phyloP scores from a whole-genome alignment of 2,888 invertebrate species.

The Heliconius cydno region DNA sequence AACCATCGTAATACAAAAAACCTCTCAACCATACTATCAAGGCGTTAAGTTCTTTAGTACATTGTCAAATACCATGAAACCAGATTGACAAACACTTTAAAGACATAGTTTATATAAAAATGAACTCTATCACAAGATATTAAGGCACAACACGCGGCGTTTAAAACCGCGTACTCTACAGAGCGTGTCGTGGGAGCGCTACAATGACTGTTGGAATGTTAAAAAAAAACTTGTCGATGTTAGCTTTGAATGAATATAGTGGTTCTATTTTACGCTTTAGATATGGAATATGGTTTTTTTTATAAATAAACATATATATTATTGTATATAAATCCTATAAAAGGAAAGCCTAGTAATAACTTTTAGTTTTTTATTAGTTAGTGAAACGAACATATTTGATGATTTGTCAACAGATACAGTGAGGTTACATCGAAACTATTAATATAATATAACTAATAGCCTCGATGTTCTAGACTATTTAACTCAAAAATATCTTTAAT shows the following conservation, averaged over 20 bases:
- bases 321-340: no score
- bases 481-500: no score
- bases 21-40: background rate
- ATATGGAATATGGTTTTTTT: background rate
- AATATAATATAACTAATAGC: no score
- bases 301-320: background rate
- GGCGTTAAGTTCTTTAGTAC: slow-evolving; percentile 17
- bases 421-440: no score
- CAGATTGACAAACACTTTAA: slow-evolving; percentile 27
- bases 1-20: background rate
- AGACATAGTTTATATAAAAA: slow-evolving; percentile 25
- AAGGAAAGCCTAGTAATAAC: no score
- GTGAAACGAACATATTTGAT: background rate
- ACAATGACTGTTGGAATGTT: slow-evolving; percentile 74
- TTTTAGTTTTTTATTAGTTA: no score
- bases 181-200: slow-evolving; percentile 72
- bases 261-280: slow-evolving; percentile 14
- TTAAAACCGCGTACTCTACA: slow-evolving; percentile 52
- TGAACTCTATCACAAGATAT: slow-evolving; percentile 39
- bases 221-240: slow-evolving; percentile 60
- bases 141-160: slow-evolving; percentile 51
- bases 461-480: no score
- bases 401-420: no score
- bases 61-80: slow-evolving; percentile 46
- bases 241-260: slow-evolving; percentile 43